Percentiles rank a stretch among this genome's conserved stretches.
Conservation (phyloP, 2,113 vertebrate species). For the Rhabdomys dilectus region DNA sequence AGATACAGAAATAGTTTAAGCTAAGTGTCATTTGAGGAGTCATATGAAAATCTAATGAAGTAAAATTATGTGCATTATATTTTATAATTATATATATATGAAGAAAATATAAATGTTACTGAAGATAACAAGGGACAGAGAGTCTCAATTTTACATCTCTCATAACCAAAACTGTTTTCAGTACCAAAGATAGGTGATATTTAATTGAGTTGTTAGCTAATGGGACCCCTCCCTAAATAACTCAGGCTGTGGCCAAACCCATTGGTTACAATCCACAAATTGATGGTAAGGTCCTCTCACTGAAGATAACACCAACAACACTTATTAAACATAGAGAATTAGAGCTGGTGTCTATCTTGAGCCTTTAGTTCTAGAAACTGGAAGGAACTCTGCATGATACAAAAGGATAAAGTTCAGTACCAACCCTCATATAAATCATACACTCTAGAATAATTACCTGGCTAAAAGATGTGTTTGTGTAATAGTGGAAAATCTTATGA, state of each 20-base stretch:
- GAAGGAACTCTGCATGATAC: neutral
- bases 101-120: neutral
- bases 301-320: neutral
- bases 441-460: too few species aligned
- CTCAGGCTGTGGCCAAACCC: neutral
- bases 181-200: neutral
- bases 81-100: too few species aligned
- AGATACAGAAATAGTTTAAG: neutral
- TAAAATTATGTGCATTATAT: neutral
- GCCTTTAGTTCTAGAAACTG: too few species aligned
- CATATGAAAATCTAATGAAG: neutral
- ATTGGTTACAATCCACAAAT: neutral
- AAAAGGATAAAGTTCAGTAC: neutral
- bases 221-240: fast-evolving
- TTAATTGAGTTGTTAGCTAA: neutral
- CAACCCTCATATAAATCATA: neutral
- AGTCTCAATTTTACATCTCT: neutral
- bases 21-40: neutral
- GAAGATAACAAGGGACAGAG: neutral
- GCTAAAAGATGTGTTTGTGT: too few species aligned
- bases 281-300: too few species aligned
- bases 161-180: neutral
- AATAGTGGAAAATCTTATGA: neutral
- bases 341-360: neutral
- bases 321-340: neutral